Evolutionary conservation across 2,113 vertebrate species (phyloP).

Genomic region (Salminus brasiliensis): DNA sequence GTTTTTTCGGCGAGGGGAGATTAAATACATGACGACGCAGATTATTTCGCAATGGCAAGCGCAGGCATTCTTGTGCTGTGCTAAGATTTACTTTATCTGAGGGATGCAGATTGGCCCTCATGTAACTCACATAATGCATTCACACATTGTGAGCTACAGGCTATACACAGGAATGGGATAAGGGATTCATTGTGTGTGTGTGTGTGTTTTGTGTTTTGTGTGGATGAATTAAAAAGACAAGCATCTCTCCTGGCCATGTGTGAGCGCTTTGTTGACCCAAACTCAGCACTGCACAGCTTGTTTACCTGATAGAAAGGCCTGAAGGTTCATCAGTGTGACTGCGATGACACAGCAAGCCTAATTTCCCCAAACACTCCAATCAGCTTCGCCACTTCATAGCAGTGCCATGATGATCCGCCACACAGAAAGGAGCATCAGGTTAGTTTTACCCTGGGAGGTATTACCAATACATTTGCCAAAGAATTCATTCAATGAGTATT

Average conservation of each 20-base stretch:
- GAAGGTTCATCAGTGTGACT: conserved; percentile 40
- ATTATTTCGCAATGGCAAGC: conserved; percentile 2
- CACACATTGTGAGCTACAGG: background rate
- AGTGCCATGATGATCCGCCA: conserved; percentile 44
- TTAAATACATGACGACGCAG: conserved; percentile 26
- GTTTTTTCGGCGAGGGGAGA: conserved; percentile 4
- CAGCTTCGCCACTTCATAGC: conserved; percentile 38
- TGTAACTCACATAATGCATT: background rate
- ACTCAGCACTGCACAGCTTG: conserved; percentile 15
- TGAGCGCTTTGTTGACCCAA: conserved; percentile 24
- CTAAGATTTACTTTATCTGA: conserved; percentile 19
- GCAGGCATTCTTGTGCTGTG: background rate
- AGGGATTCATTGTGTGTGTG: background rate
- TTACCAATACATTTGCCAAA: too few species aligned
- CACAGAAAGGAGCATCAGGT: conserved; percentile 45
- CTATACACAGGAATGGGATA: background rate
- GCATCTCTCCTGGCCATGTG: conserved; percentile 16
- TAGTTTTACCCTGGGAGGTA: too few species aligned
- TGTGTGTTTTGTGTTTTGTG: background rate
- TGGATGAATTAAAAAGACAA: conserved; percentile 33
- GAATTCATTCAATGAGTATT: too few species aligned
- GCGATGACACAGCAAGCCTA: conserved; percentile 26
- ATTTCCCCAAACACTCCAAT: conserved; percentile 47
- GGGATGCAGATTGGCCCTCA: conserved; percentile 16
- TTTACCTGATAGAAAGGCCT: conserved; percentile 40